Conservation (phyloP, 2,797 vertebrate genomes). For the Trachops cirrhosus region DNA sequence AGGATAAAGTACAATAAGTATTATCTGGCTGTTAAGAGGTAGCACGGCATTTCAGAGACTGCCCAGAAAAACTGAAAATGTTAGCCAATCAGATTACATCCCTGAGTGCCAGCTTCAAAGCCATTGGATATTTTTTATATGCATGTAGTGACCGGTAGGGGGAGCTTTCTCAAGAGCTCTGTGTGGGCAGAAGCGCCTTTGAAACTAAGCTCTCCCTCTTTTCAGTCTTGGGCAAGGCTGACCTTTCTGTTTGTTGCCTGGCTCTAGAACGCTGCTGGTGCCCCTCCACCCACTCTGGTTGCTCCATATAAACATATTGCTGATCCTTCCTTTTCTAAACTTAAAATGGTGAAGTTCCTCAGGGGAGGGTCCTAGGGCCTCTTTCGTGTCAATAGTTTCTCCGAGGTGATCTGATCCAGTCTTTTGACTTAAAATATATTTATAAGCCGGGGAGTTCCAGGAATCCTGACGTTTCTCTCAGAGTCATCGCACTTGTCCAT, state of each 20-base stretch:
- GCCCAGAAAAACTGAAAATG: neutral
- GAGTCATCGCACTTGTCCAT: neutral
- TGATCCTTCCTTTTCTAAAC: neutral
- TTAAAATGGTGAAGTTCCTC: neutral
- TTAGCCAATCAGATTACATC: neutral
- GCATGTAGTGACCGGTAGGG: neutral
- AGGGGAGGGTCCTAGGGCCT: neutral
- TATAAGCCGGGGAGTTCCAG: neutral
- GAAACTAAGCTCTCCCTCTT: neutral
- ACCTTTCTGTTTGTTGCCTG: neutral
- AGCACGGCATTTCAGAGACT: neutral
- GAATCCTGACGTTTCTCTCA: neutral
- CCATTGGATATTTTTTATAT: neutral
- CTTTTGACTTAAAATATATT: neutral
- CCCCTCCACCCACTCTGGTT: neutral
- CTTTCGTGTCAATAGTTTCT: neutral
- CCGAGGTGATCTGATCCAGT: neutral
- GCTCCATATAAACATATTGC: neutral
- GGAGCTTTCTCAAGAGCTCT: neutral
- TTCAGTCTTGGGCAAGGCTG: neutral
- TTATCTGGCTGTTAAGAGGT: neutral
- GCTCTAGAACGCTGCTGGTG: neutral
- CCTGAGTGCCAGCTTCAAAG: neutral
- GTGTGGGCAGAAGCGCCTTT: neutral
- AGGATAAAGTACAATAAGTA: neutral